These are phyloP conservation scores for Plebejus argus DNA, from an alignment of 2,888 invertebrate species.

Conservation along the genomic window DNA sequence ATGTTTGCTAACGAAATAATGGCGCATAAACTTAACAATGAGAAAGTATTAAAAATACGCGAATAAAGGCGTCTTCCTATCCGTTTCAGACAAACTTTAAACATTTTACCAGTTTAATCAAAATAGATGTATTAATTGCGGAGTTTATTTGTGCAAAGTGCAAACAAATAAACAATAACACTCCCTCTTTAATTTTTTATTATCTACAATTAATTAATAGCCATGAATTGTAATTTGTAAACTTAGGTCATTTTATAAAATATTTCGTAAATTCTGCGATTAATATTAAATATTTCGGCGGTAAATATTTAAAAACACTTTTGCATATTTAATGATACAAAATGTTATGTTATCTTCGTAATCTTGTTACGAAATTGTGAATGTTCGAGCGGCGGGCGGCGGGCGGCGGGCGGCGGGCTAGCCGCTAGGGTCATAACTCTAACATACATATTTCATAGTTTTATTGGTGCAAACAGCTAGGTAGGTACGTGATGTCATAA, in stretches of 20 bases:
- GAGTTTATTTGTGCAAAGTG: neutral
- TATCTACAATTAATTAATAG: neutral
- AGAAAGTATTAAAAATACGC: no score
- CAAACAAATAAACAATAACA: no score
- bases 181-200: neutral
- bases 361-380: constrained; percentile 28
- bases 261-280: neutral
- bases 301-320: constrained; percentile 11
- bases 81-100: no score
- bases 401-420: no score
- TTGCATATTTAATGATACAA: constrained; percentile 2
- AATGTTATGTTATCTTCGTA: constrained; percentile 14
- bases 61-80: no score
- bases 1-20: no score
- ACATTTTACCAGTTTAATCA: no score
- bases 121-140: no score
- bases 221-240: neutral
- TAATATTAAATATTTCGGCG: neutral
- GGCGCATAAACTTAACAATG: no score
- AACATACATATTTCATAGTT: neutral
- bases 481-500: neutral
- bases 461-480: neutral
- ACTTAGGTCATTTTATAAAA: neutral
- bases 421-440: neutral
- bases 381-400: neutral